Conservation (phyloP, 2,113 vertebrate genomes). For the Zosterops lateralis region DNA sequence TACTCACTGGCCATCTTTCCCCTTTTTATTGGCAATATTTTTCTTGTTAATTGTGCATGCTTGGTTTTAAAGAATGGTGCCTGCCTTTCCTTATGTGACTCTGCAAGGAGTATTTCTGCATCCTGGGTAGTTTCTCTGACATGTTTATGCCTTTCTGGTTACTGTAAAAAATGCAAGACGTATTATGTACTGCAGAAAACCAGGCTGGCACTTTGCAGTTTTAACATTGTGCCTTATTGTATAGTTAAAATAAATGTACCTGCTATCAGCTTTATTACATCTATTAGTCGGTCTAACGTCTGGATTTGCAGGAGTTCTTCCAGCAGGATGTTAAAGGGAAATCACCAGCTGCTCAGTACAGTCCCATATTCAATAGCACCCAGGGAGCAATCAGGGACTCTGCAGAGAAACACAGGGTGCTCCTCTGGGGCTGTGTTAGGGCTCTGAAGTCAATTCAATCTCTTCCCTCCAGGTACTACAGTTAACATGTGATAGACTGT, state of each 20-base stretch:
- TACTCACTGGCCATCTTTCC: constrained; percentile 46
- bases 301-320: constrained; percentile 2
- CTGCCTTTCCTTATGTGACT: constrained; percentile 33
- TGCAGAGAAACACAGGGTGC: neutral
- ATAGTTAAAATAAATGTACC: constrained; percentile 62
- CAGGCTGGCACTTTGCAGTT: constrained; percentile 29
- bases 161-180: constrained; percentile 51
- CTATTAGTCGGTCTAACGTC: constrained; percentile 12
- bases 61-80: constrained; percentile 47
- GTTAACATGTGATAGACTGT: neutral
- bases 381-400: neutral
- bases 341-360: neutral
- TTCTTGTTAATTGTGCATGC: constrained; percentile 60
- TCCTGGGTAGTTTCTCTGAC: constrained; percentile 56
- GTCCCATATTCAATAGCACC: neutral
- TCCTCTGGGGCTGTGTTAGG: neutral
- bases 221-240: constrained; percentile 51
- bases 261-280: constrained; percentile 56
- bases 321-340: constrained; percentile 34
- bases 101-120: constrained; percentile 57
- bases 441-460: constrained; percentile 1
- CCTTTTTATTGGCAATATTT: constrained; percentile 64
- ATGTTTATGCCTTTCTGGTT: constrained; percentile 64
- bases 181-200: constrained; percentile 40
- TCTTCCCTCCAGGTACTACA: neutral